A percentile compares a stretch with the other conserved stretches of the same genome.
Evolutionary conservation across 2,797 vertebrate species (phyloP).

Genomic region (Pelochelys cantorii): DNA sequence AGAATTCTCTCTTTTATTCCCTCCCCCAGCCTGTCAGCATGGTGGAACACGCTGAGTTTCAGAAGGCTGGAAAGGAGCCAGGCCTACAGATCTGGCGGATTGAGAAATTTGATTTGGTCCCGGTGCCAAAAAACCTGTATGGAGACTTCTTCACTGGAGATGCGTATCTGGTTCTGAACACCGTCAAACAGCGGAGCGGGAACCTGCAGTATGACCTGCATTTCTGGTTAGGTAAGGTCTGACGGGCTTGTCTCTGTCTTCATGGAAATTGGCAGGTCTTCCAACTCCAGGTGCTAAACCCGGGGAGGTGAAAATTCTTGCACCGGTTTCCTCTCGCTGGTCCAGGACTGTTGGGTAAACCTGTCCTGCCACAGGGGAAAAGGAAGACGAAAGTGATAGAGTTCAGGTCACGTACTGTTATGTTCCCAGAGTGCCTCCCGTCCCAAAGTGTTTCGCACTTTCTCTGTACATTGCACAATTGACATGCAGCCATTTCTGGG

Average conservation of each 20-base stretch:
- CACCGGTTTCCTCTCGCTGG: neutral
- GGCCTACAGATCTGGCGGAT: conserved; percentile 98
- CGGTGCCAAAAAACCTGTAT: conserved; percentile 90
- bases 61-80: conserved; percentile 89
- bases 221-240: conserved; percentile 93
- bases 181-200: conserved; percentile 92
- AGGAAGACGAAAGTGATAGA: neutral
- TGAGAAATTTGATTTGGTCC: conserved; percentile 95
- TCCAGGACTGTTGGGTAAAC: neutral
- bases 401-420: neutral
- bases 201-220: conserved; percentile 95
- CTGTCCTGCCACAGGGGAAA: neutral
- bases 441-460: neutral
- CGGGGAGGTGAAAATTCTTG: neutral
- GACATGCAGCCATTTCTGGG: neutral
- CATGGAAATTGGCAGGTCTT: neutral
- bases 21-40: conserved; percentile 85
- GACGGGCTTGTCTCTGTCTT: neutral
- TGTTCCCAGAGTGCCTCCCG: rapidly evolving
- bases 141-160: conserved; percentile 96
- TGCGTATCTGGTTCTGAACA: conserved; percentile 95
- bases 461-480: neutral
- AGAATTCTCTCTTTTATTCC: neutral
- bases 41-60: conserved; percentile 93
- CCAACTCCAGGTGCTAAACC: neutral